These are phyloP conservation scores for Fistularia tabacaria DNA, from an alignment of 2,797 vertebrate species.

Conservation along the genomic window DNA sequence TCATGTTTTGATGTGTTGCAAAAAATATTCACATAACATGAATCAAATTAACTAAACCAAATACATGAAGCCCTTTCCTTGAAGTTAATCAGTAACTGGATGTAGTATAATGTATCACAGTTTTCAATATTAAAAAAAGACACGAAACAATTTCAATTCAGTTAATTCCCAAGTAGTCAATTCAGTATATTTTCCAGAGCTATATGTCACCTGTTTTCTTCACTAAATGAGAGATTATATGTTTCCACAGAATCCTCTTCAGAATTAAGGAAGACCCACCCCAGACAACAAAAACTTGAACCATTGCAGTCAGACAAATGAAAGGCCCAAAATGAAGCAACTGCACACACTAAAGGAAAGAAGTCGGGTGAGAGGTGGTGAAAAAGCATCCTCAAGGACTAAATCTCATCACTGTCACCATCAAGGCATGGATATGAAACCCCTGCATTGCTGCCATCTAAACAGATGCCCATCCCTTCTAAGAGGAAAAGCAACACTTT, in stretches of 20 bases:
- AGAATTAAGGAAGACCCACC: slow-evolving; percentile 6
- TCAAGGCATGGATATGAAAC: slow-evolving; percentile 31
- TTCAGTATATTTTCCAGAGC: too few relatives aligned
- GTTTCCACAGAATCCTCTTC: background rate
- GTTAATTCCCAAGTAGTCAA: too few relatives aligned
- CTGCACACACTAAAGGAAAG: slow-evolving; percentile 73
- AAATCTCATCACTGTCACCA: slow-evolving; percentile 21
- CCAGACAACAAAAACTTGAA: slow-evolving; percentile 19
- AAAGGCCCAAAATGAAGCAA: slow-evolving; percentile 58
- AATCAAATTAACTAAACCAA: too few relatives aligned
- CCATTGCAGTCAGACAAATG: slow-evolving; percentile 14
- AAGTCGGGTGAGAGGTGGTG: slow-evolving; percentile 41
- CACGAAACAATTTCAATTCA: too few relatives aligned
- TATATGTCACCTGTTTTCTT: too few relatives aligned
- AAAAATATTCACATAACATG: too few relatives aligned
- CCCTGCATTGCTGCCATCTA: slow-evolving; percentile 30
- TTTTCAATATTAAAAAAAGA: too few relatives aligned
- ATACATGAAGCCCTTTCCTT: too few relatives aligned
- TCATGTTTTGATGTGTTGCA: too few relatives aligned
- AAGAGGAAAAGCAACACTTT: slow-evolving; percentile 34
- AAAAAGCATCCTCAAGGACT: slow-evolving; percentile 26
- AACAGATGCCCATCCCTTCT: slow-evolving; percentile 22
- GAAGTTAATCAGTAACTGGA: too few relatives aligned
- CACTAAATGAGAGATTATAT: too few relatives aligned
- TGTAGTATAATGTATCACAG: too few relatives aligned